A percentile compares a stretch with the other conserved stretches of the same genome.
Evolutionary conservation across 2,888 invertebrate genomes (phyloP).

Genomic region (Sepioteuthis lessoniana): DNA sequence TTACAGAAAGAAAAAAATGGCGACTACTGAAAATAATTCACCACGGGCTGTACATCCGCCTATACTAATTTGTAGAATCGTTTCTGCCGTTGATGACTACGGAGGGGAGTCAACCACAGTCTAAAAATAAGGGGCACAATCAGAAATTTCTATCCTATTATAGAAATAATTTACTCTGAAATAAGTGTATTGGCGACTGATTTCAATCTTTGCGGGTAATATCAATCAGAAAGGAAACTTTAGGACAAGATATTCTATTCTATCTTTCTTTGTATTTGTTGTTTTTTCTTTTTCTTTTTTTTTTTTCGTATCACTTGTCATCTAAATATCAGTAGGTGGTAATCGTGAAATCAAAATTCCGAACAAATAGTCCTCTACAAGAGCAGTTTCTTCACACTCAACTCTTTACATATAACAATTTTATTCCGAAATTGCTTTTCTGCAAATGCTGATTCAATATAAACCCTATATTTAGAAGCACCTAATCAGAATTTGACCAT

Average conservation of each 20-base stretch:
- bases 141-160: slow-evolving; percentile 18
- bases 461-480: not conserved
- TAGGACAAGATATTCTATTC: not conserved
- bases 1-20: not conserved
- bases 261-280: not conserved
- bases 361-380: not conserved
- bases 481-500: not conserved
- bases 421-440: slow-evolving; percentile 10
- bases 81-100: not conserved
- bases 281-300: not conserved
- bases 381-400: not conserved
- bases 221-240: not conserved
- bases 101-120: not conserved
- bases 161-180: slow-evolving; percentile 10
- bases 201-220: not conserved
- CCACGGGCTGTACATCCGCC: not conserved
- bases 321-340: not conserved
- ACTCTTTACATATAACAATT: not conserved
- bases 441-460: slow-evolving; percentile 17
- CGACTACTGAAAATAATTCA: slow-evolving; percentile 20
- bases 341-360: slow-evolving; percentile 2
- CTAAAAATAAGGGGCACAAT: not conserved
- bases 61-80: not conserved
- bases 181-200: slow-evolving; percentile 11
- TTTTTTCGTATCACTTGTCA: not conserved